phyloP scores from a whole-genome alignment of 2,888 invertebrate genomes.

The Epirrhoe tristata region DNA sequence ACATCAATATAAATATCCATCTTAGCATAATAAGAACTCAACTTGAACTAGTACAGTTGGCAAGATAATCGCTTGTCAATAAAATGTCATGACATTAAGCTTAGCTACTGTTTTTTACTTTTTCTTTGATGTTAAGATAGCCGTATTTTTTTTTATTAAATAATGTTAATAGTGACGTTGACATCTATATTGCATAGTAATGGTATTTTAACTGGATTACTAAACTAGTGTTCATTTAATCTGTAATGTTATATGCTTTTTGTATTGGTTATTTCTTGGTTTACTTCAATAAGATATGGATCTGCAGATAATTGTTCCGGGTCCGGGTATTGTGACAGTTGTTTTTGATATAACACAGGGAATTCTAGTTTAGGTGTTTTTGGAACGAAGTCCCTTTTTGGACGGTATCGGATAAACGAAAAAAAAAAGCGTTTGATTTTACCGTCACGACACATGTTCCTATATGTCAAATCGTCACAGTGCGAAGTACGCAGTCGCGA shows the following conservation, averaged over 20 bases:
- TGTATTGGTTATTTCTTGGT: neutral
- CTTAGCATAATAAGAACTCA: conserved; percentile 31
- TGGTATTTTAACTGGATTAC: neutral
- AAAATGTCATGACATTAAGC: conserved; percentile 26
- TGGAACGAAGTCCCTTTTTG: too few relatives aligned
- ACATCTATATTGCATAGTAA: neutral
- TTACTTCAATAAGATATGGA: neutral
- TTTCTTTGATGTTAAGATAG: conserved; percentile 7
- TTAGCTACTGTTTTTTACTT: conserved; percentile 1
- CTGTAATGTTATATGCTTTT: neutral
- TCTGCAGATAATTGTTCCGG: neutral
- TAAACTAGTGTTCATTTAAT: neutral
- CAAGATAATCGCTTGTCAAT: conserved; percentile 21
- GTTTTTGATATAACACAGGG: too few relatives aligned
- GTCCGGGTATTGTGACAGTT: too few relatives aligned
- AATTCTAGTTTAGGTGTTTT: too few relatives aligned
- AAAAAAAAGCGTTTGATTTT: too few relatives aligned
- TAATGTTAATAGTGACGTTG: conserved; percentile 8
- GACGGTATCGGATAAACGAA: too few relatives aligned
- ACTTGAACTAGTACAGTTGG: conserved; percentile 23
- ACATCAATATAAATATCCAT: conserved; percentile 25
- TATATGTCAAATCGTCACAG: too few relatives aligned
- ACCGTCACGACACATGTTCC: too few relatives aligned
- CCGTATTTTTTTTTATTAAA: neutral
- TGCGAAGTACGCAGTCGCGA: too few relatives aligned